A percentile compares a stretch with the other conserved stretches of the same genome.
phyloP scores from a whole-genome alignment of 2,113 vertebrate species.

The Rhinogobius similis region DNA sequence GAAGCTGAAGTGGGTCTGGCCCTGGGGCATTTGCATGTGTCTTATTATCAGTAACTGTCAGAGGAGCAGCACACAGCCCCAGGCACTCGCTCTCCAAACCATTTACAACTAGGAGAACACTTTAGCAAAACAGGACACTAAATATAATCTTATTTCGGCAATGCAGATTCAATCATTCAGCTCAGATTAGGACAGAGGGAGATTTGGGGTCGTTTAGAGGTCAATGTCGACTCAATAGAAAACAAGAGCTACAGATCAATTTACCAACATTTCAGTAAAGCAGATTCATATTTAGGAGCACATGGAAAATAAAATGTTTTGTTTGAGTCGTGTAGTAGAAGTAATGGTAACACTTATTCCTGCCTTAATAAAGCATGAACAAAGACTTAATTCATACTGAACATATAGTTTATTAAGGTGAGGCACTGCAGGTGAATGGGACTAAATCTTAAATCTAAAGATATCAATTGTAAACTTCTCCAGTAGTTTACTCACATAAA shows the following conservation, averaged over 20 bases:
- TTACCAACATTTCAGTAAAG: not conserved
- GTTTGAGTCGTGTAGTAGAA: too few species aligned
- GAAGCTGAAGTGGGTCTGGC: constrained; percentile 27
- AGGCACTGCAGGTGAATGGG: too few species aligned
- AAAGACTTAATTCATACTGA: too few species aligned
- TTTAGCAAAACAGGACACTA: constrained; percentile 40
- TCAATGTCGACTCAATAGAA: not conserved
- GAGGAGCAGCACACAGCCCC: constrained; percentile 67
- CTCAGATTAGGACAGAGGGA: not conserved
- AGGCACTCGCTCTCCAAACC: constrained; percentile 30
- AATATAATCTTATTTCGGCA: constrained; percentile 61
- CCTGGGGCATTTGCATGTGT: constrained; percentile 73
- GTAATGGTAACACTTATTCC: too few species aligned
- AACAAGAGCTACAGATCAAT: not conserved
- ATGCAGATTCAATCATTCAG: constrained; percentile 34
- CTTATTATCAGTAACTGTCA: constrained; percentile 76
- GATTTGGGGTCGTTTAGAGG: not conserved
- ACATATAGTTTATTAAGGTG: too few species aligned
- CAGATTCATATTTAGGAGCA: not conserved
- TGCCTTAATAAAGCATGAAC: too few species aligned
- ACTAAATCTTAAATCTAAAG: too few species aligned
- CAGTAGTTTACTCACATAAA: too few species aligned
- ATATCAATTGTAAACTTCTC: too few species aligned
- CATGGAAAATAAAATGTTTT: not conserved
- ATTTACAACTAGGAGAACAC: constrained; percentile 33